Evolutionary conservation across 2,888 invertebrate genomes (phyloP), one percentile per base, ranked within the genome.

Genomic region (Netelia inedita): DNA sequence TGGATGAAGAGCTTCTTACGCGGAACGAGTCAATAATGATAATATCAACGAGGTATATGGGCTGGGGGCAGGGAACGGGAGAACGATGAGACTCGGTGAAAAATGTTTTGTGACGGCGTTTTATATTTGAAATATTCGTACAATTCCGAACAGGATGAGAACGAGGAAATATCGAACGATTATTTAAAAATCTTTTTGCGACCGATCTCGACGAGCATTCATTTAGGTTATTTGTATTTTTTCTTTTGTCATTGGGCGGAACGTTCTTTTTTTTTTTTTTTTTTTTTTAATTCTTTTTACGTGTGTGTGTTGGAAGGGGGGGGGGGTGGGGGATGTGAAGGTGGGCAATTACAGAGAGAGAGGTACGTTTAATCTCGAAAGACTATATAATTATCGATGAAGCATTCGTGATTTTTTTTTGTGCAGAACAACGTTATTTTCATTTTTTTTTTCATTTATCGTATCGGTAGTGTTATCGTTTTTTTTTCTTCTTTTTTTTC

Each of bases 331-430:
- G 72, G 78, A 72, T 71, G 74, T 43, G 80, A 66, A 72, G 78
- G 50, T 66, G 81, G 79, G 72, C 83, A 82, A 85, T 83, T 73
- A 82, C 81, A 86, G 81, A 85, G 75, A 86, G 81, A 85, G 75
- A 84, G 72, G 82, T 83, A 73, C 71, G 78, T 81, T 75, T 85
- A 82, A 82, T 87, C 84, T 88, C 85, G 87, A 87, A 88, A 88
- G 85, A 90, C 88, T 91, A 63, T 53, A 90, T 91, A 91, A 90
- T 91, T 91, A 91, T 89, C 88, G 88, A 90, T 89, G 88, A 92
- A 92, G 91, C 91, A 91, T 92, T 83, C 88, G 89, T 91, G 88
- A 91, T 88, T 88, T 79, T 87, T 75, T 83, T 86, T 80, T 92
- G 92, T 92, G 92, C 91, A 92, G 92, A 92, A 91, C 89, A 91